phyloP scores from a whole-genome alignment of 2,113 vertebrate species.

The Leucosticte australis region DNA sequence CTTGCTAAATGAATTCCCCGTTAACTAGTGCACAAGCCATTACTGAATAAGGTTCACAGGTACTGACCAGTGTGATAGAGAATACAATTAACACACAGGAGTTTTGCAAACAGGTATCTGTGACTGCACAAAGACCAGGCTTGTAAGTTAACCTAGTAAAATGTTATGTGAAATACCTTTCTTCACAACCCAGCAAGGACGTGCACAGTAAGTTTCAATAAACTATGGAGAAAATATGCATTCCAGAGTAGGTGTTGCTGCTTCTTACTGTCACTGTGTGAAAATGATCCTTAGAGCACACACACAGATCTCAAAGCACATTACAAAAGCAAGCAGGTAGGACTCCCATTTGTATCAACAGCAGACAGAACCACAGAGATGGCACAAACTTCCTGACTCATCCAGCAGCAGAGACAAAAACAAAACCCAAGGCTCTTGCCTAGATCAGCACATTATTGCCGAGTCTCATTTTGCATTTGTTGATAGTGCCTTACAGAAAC shows the following conservation, averaged over 20 bases:
- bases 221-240: neutral
- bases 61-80: neutral
- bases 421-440: neutral
- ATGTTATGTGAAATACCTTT: neutral
- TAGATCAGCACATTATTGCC: neutral
- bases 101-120: slow-evolving; percentile 1
- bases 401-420: neutral
- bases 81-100: neutral
- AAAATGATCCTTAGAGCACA: neutral
- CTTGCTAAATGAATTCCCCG: neutral
- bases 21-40: slow-evolving; percentile 34
- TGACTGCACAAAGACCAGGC: neutral
- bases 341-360: neutral
- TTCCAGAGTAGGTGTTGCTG: neutral
- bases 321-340: neutral
- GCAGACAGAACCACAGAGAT: neutral
- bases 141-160: neutral
- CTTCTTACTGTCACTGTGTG: neutral
- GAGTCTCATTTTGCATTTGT: neutral
- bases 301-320: neutral
- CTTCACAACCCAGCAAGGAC: neutral
- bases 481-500: neutral
- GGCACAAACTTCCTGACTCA: neutral
- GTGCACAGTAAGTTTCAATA: neutral
- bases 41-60: neutral